A percentile compares a stretch with the other conserved stretches of the same genome.
Evolutionary conservation across 2,113 vertebrate genomes (phyloP).

Genomic region (Passer montanus): DNA sequence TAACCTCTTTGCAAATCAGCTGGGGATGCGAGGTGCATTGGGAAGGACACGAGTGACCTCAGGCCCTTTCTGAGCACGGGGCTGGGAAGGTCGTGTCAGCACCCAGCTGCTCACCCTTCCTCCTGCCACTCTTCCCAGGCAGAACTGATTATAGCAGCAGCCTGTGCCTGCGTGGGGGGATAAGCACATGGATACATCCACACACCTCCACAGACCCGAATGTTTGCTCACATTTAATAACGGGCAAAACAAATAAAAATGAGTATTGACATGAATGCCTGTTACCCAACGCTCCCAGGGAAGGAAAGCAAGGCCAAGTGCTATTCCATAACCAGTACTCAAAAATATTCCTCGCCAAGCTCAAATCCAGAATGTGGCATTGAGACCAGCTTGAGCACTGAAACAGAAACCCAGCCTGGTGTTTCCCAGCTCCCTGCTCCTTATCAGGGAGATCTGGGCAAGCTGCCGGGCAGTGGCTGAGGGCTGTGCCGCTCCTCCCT

Average conservation of each 20-base stretch:
- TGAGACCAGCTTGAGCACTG: not conserved
- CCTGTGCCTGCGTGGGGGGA: accelerated
- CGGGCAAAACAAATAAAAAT: constrained; percentile 43
- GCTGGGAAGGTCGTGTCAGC: not conserved
- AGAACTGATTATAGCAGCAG: not conserved
- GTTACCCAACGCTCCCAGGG: not conserved
- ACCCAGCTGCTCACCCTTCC: not conserved
- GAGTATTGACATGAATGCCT: constrained; percentile 44
- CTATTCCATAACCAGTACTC: constrained; percentile 15
- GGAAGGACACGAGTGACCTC: not conserved
- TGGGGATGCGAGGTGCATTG: not conserved
- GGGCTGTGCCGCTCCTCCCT: constrained; percentile 36
- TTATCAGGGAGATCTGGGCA: constrained; percentile 75
- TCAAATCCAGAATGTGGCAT: not conserved
- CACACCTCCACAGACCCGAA: not conserved
- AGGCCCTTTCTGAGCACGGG: accelerated
- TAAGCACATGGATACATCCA: not conserved
- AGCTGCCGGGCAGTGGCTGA: constrained; percentile 44
- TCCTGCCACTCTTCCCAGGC: constrained; percentile 28
- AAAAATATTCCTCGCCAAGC: not conserved
- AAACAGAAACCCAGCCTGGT: constrained; percentile 19
- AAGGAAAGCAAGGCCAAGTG: constrained; percentile 20
- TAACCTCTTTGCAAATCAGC: not conserved
- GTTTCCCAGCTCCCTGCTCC: constrained; percentile 66
- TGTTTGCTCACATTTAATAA: constrained; percentile 39